A percentile compares a stretch with the other conserved stretches of the same genome.
phyloP scores from a whole-genome alignment of 2,888 invertebrate genomes.

The Scrobipalpa costella region DNA sequence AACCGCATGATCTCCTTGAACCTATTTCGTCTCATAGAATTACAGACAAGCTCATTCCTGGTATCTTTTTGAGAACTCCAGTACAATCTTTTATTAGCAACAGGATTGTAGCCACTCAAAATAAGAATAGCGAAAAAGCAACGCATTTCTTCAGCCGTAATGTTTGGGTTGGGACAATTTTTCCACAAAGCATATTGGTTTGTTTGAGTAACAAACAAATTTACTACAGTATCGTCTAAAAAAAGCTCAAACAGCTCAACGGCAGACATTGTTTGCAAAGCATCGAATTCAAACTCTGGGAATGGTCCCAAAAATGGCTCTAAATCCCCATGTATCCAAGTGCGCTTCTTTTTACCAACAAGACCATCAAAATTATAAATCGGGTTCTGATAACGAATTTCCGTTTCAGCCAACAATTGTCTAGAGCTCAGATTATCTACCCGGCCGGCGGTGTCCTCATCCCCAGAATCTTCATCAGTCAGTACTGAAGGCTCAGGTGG shows the following conservation, averaged over 20 bases:
- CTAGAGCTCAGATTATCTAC: conserved; percentile 24
- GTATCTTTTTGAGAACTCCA: conserved; percentile 24
- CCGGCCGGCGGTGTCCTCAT: conserved; percentile 25
- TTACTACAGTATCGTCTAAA: conserved; percentile 19
- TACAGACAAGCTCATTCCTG: conserved; percentile 24
- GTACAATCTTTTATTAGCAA: conserved; percentile 19
- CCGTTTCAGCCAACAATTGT: conserved; percentile 24
- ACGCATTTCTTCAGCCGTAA: conserved; percentile 24
- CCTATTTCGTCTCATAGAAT: conserved; percentile 25
- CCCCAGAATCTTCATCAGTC: conserved; percentile 28
- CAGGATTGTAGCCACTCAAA: conserved; percentile 7
- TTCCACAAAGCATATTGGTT: conserved; percentile 24
- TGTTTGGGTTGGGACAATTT: conserved; percentile 26
- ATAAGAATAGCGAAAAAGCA: no score
- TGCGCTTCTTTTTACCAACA: conserved; percentile 21
- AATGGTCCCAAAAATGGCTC: conserved; percentile 20
- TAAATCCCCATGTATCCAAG: conserved; percentile 27
- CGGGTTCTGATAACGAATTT: conserved; percentile 20
- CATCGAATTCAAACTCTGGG: conserved; percentile 13
- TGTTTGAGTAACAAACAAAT: conserved; percentile 24
- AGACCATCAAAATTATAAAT: conserved; percentile 16
- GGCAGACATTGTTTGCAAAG: conserved; percentile 2
- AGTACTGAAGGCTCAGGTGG: conserved; percentile 27
- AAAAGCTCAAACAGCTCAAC: conserved; percentile 23
- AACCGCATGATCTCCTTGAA: conserved; percentile 22